Base-by-base conservation (phyloP, 2,797 vertebrate genomes). In the Pitangus sulphuratus region DNA sequence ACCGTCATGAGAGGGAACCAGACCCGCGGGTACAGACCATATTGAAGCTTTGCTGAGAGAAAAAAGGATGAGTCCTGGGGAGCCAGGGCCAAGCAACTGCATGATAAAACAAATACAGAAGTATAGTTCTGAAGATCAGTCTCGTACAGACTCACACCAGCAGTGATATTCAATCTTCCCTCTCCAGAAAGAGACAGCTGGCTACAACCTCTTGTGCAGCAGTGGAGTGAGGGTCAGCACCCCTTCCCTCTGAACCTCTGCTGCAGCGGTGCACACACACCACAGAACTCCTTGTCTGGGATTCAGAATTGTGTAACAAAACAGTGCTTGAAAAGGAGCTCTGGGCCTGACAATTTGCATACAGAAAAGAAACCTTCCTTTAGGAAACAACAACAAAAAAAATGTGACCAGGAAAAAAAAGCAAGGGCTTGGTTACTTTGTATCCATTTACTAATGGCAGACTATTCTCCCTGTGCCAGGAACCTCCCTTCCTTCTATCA, bases 401-500 rank as follows among this genome's bases (percentile, higher is more conserved):
- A 74, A 24, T 0, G 3, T 14, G 24, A 91, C 18, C 35, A 66
- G 51, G 26, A 30, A 56, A 70, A 40, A 70, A 70, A 64, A 58
- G 44, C 7, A 53, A 45, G 62, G 24, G 9, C 12, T 85, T 83
- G 26, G 25, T 56, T 83, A 77, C 83, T 70, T 75, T 75, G 11
- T 20, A 65, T 9, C 30, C 16, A n/a, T 57, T 76, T 71, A 57
- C 45, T 39, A 54, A 53, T 18, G 37, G 56, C 33, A 87, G 45
- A 45, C 30, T 17, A 26, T 53, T 64, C 4, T 2, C 30, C 62
- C 25, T 24, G 24, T 3, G 24, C 4, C 1, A 0, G 45, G 12
- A 89, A 22, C 31, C 22, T 64, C 77, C 61, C 61, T 56, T 21
- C 44, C 45, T 42, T 45, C 75, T 68, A 77, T 45, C 6, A 35